Percentiles rank a stretch among this genome's conserved stretches.
These are phyloP conservation scores for Toxotes lorentzi DNA, from an alignment of 2,797 vertebrate species.

Conservation along the genomic window DNA sequence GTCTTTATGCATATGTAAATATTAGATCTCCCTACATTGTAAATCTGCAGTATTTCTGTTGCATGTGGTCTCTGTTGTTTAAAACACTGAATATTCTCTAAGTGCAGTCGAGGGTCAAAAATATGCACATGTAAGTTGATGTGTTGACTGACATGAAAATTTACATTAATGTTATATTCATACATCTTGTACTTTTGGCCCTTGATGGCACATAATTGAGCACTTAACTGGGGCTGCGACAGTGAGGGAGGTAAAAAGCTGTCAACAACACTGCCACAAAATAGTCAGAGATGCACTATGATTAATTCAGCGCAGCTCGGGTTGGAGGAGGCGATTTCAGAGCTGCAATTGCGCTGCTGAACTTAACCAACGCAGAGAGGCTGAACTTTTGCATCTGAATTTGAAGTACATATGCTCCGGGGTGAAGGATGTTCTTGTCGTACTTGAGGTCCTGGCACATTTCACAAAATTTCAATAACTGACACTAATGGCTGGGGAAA, in stretches of 20 bases:
- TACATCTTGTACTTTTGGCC: not conserved
- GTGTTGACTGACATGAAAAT: not conserved
- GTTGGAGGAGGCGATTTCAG: not conserved
- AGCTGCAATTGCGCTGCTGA: not conserved
- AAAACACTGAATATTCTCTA: not conserved
- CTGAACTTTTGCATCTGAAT: constrained; percentile 2
- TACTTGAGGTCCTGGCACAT: constrained; percentile 3
- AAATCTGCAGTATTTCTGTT: not conserved
- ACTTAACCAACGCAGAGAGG: constrained; percentile 5
- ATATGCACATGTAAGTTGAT: not conserved
- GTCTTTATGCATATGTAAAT: not conserved
- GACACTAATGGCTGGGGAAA: not conserved
- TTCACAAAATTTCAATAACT: constrained; percentile 6
- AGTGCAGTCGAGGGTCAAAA: not conserved
- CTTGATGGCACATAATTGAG: constrained; percentile 1
- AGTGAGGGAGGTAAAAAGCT: not conserved
- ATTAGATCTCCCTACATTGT: not conserved
- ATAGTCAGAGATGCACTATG: not conserved
- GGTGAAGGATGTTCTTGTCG: not conserved
- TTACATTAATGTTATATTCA: not conserved
- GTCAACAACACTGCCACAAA: constrained; percentile 13
- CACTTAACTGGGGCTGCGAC: not conserved
- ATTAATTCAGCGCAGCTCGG: not conserved
- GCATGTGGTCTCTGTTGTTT: not conserved
- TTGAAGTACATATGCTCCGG: not conserved